A percentile compares a stretch with the other conserved stretches of the same genome.
phyloP scores from a whole-genome alignment of 2,113 vertebrate genomes.

The Callocephalon fimbriatum region DNA sequence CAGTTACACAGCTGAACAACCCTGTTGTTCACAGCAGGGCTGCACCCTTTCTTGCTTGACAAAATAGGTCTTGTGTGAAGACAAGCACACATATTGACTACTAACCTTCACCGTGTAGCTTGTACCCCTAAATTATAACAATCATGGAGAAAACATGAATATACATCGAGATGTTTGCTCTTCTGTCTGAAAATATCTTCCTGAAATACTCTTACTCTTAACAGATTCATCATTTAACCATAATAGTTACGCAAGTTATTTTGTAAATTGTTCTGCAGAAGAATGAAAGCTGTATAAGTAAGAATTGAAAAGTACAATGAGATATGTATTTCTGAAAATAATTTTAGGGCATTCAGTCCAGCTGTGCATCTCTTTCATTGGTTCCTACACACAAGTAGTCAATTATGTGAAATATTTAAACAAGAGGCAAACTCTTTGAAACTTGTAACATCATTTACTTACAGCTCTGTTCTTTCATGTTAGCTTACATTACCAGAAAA shows the following conservation, averaged over 20 bases:
- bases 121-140: neutral
- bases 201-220: neutral
- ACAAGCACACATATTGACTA: neutral
- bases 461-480: constrained; percentile 13
- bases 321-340: constrained; percentile 47
- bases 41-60: neutral
- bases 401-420: constrained; percentile 56
- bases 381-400: constrained; percentile 17
- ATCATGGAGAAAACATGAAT: neutral
- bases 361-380: constrained; percentile 35
- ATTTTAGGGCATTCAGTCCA: constrained; percentile 37
- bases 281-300: constrained; percentile 20
- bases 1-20: neutral
- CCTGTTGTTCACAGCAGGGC: neutral
- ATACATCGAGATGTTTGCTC: neutral
- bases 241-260: neutral
- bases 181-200: constrained; percentile 14
- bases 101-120: neutral
- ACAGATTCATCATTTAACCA: neutral
- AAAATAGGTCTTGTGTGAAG: neutral
- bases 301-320: constrained; percentile 46
- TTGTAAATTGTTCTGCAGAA: constrained; percentile 45
- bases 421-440: constrained; percentile 47
- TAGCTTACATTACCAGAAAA: constrained; percentile 25
- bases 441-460: constrained; percentile 6